Base-by-base conservation (phyloP, 2,113 vertebrate species). In the Macquaria australasica region DNA sequence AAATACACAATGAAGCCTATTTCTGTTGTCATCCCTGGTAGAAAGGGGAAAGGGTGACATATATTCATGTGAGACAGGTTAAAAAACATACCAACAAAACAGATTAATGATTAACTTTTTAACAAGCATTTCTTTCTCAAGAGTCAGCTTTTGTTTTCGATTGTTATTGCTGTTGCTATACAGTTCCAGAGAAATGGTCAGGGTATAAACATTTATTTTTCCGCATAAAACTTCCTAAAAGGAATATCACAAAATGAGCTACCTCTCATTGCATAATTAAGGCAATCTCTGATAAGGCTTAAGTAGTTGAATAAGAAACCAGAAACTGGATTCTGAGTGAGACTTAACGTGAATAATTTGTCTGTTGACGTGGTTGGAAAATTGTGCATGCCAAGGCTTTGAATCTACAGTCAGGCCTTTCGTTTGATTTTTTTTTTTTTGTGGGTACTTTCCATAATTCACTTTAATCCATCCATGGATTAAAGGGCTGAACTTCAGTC, bases 391-490 rank as follows among this genome's bases (percentile, higher is more conserved):
- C 37, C 31, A 72, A 79, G 72, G 75, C 60, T 75, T 53, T 73
- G 48, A 83, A 53, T 39, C 9, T 58, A 45, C 76, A 74, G 34
- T 53, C 6, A 16, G 48, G 56, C 16, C 14, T 86, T 77, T 85
- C 34, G 10, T 31, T 81, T 64, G 78, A 81, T 86, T 82, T 82
- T 79, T 73, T 88, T 91, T 81, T n/a, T n/a, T n/a, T n/a, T 73
- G 37, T 55, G 72, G 45, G 84, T 81, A 79, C 68, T 88, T 92
- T 87, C 83, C 79, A 63, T 85, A 77, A 87, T 89, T 83, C 71
- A 39, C 51, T 83, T 79, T 85, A 89, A 90, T 89, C 79, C 81
- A 66, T 55, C 55, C 84, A 28, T 31, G 70, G 76, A 87, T 89
- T 88, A 92, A 87, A 86, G 5, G 23, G 72, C 66, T 78, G 14